These are phyloP conservation scores for Synanthedon vespiformis DNA, from an alignment of 2,888 invertebrate genomes.

Conservation along the genomic window DNA sequence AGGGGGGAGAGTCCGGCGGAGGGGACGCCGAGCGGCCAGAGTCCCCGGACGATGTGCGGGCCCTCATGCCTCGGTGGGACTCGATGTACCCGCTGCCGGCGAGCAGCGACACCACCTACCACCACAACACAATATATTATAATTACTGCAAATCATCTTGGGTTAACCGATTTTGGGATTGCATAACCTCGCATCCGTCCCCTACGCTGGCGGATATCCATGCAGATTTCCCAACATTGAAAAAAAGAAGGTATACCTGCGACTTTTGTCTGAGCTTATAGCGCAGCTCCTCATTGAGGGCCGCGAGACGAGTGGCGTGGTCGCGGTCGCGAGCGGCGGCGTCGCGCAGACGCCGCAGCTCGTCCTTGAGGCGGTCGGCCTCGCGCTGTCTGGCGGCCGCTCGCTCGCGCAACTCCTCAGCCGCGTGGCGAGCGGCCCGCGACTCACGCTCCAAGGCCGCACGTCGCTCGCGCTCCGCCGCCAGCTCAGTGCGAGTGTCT, in stretches of 20 bases:
- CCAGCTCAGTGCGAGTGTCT: conserved; percentile 76
- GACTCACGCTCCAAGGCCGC: conserved; percentile 78
- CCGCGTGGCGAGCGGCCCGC: conserved; percentile 82
- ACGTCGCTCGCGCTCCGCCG: conserved; percentile 80
- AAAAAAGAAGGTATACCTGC: conserved; percentile 59
- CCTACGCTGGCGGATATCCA: no score
- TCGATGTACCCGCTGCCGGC: conserved; percentile 57
- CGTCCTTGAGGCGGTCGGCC: conserved; percentile 65
- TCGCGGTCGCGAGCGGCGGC: conserved; percentile 81
- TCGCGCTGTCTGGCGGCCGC: conserved; percentile 80
- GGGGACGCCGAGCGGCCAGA: conserved; percentile 49
- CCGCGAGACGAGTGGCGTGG: conserved; percentile 81
- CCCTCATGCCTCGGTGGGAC: conserved; percentile 33
- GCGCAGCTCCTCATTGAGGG: conserved; percentile 89
- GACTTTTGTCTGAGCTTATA: conserved; percentile 88
- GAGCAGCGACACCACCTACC: conserved; percentile 67
- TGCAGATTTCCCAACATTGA: no score
- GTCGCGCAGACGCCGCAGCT: conserved; percentile 80
- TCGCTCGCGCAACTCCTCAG: conserved; percentile 88
- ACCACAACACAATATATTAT: conserved; percentile 11
- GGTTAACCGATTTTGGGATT: no score
- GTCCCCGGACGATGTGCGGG: conserved; percentile 53
- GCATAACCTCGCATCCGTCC: no score
- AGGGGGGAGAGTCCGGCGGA: conserved; percentile 49
- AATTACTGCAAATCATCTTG: background rate